Evolutionary conservation across 2,113 vertebrate genomes (phyloP).

Genomic region (Loxodonta africana): DNA sequence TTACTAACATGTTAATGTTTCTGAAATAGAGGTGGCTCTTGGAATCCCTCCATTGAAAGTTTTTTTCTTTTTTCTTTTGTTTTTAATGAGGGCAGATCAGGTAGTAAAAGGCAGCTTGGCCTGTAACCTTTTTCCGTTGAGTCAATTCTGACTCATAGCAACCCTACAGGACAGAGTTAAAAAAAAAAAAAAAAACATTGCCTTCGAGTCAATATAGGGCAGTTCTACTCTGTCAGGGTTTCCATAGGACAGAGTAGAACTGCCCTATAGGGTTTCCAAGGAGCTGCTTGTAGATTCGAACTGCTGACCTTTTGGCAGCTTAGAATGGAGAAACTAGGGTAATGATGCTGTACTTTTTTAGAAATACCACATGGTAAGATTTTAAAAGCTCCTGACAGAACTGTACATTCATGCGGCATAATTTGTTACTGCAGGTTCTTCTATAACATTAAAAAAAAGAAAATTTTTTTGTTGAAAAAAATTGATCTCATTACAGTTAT

Average conservation of each 20-base stretch:
- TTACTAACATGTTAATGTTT: background rate
- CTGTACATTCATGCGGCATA: accelerated
- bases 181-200: too few species aligned
- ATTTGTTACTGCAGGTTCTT: background rate
- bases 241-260: too few species aligned
- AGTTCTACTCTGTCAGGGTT: too few species aligned
- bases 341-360: background rate
- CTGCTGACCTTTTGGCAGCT: too few species aligned
- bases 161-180: too few species aligned
- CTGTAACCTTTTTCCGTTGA: too few species aligned
- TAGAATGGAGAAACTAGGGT: background rate
- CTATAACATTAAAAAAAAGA: background rate
- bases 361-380: background rate
- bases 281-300: too few species aligned
- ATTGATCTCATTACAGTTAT: accelerated
- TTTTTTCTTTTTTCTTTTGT: too few species aligned
- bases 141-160: too few species aligned
- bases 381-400: background rate
- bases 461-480: too few species aligned
- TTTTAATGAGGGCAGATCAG: background rate
- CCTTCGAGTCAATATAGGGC: too few species aligned
- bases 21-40: background rate
- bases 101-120: background rate
- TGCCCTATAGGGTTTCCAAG: too few species aligned
- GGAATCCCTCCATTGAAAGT: background rate